These are phyloP conservation scores for Formica exsecta DNA, from an alignment of 1,140 invertebrate species.

Conservation along the genomic window DNA sequence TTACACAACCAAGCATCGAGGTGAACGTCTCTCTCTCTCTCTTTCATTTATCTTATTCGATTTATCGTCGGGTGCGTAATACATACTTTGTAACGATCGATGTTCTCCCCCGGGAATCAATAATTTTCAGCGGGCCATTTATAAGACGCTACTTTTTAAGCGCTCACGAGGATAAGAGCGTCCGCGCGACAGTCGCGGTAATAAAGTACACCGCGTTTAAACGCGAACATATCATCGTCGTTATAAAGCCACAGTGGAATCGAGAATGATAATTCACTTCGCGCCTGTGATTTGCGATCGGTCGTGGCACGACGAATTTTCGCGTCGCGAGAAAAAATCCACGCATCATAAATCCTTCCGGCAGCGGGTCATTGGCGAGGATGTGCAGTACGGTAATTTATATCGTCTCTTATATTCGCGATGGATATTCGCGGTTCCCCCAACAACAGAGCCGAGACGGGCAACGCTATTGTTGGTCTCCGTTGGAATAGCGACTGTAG, in stretches of 20 bases:
- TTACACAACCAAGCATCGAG: background rate
- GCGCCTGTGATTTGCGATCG: constrained; percentile 46
- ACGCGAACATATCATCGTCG: background rate
- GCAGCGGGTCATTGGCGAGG: background rate
- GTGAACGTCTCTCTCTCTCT: constrained; percentile 15
- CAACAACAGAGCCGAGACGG: constrained; percentile 1
- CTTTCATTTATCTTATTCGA: background rate
- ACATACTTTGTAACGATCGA: constrained; percentile 10
- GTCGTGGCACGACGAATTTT: constrained; percentile 4
- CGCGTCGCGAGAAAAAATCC: constrained; percentile 27
- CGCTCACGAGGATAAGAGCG: too few species aligned
- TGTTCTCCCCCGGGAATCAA: background rate
- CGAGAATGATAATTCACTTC: constrained; percentile 44
- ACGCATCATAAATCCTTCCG: constrained; percentile 29
- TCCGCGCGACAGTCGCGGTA: background rate
- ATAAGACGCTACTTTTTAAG: background rate
- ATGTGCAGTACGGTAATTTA: constrained; percentile 9
- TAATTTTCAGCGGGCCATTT: constrained; percentile 7
- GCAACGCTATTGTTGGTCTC: constrained; percentile 42
- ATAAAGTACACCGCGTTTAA: background rate
- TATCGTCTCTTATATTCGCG: constrained; percentile 4
- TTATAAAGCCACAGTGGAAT: background rate
- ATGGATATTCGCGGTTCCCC: background rate
- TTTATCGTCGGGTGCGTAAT: background rate
- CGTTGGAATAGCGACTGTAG: background rate